Base-by-base conservation (phyloP, 2,888 invertebrate genomes). In the Minunthozetes semirufus region DNA sequence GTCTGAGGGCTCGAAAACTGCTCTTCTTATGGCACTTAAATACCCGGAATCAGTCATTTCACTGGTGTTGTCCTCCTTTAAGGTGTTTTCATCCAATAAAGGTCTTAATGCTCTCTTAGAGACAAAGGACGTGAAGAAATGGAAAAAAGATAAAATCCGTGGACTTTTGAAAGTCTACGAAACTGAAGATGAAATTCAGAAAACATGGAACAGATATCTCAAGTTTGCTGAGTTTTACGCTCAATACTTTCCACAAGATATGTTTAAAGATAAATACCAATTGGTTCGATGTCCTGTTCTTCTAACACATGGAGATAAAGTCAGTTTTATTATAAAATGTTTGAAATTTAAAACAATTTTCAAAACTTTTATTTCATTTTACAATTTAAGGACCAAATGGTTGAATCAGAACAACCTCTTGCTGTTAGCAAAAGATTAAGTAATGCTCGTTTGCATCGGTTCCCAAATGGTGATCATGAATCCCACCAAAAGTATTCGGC, bases 1-100 rank as follows among this genome's bases (percentile, higher is more conserved):
- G 83, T 82, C 82, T 80, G 83, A 83, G 78, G 83, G 83, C 6
- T 83, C 82, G 0, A 82, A 80, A 27, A 80, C 81, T 2, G 82
- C 79, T 11, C 72, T 83, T 78, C 80, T 83, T 15, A 74, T 83
- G n/a, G 82, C 83, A 81, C 79, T 6, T 11, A 75, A 79, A 13
- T 81, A 80, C 46, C 78, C 83, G 15, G 46, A 25, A 13, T 11
- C 19, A 8, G 22, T 53, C n/a, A 3, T 8, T 1, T 5, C 6
- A n/a, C 8, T 53, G 53, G 53, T 53, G 1, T 19, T 53, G 5
- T n/a, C 22, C 6, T 11, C 13, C 19, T n/a, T 53, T 22, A 19
- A 19, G 6, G 53, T 22, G 1, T 53, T 5, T n/a, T 4, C 2
- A 8, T 6, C 6, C 9, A n/a, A 5, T 9, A 25, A 22, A 22